These are phyloP conservation scores for Tenthredo mesomela DNA, from an alignment of 2,888 invertebrate species.

Conservation along the genomic window DNA sequence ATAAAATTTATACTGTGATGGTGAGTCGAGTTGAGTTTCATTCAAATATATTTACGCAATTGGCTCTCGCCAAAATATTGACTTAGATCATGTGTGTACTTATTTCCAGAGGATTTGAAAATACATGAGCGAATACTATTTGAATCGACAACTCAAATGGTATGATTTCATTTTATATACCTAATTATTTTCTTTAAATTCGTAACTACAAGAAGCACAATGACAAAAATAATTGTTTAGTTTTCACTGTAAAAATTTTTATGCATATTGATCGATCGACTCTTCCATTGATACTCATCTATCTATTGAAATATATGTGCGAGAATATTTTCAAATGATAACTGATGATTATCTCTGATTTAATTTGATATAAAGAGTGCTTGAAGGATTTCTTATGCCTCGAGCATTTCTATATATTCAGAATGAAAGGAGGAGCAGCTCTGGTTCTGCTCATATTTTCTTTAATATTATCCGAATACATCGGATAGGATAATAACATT, in stretches of 20 bases:
- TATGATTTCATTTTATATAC: not conserved
- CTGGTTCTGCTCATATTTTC: constrained; percentile 4
- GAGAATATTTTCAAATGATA: constrained; percentile 6
- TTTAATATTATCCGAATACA: not conserved
- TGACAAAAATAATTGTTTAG: not conserved
- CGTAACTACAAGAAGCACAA: not conserved
- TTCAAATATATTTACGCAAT: not conserved
- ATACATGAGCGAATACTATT: constrained; percentile 10
- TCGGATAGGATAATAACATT: not conserved
- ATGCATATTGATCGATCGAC: not conserved
- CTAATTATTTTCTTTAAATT: not conserved
- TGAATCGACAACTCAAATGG: not conserved
- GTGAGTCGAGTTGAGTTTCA: not conserved
- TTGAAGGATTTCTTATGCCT: not conserved
- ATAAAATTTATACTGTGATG: not conserved
- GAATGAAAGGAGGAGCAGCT: not conserved
- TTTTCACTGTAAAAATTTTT: not conserved
- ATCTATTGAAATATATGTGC: not conserved
- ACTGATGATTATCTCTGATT: not conserved
- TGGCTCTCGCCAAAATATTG: not conserved
- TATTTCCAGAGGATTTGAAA: not conserved
- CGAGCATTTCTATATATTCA: not conserved
- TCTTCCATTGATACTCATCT: not conserved
- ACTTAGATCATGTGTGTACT: not conserved
- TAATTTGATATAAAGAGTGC: not conserved